phyloP scores from a whole-genome alignment of 2,888 invertebrate species.

The Chloroclystis v-ata region DNA sequence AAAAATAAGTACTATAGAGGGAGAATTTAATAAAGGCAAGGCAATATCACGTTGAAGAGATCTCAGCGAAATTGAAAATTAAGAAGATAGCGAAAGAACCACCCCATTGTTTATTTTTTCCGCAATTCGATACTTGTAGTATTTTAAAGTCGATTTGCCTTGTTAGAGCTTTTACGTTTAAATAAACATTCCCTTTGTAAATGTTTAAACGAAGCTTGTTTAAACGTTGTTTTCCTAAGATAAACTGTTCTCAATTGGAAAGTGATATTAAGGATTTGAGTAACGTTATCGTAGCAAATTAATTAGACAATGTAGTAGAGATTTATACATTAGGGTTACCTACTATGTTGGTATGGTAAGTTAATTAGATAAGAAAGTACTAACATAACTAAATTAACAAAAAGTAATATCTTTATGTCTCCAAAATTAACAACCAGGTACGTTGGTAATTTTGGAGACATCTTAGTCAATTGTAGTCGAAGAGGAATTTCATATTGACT shows the following conservation, averaged over 20 bases:
- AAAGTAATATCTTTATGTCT: no score
- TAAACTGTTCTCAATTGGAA: background rate
- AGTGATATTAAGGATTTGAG: background rate
- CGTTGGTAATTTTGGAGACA: no score
- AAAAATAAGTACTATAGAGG: conserved; percentile 53
- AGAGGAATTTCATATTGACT: no score
- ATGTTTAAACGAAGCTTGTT: conserved; percentile 5
- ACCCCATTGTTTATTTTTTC: conserved; percentile 25
- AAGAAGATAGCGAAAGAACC: conserved; percentile 35
- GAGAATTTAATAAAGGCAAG: conserved; percentile 60
- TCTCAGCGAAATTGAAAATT: conserved; percentile 61
- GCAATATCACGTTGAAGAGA: conserved; percentile 51
- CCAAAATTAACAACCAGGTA: no score
- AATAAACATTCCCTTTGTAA: conserved; percentile 7
- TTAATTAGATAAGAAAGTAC: no score
- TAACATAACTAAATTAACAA: no score
- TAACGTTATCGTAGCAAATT: background rate
- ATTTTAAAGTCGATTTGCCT: conserved; percentile 26
- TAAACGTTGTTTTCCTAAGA: conserved; percentile 7
- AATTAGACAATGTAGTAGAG: no score
- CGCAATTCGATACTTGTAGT: conserved; percentile 27
- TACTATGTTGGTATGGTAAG: no score
- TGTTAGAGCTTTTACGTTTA: conserved; percentile 20
- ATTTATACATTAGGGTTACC: no score
- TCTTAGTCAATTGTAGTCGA: no score